Conservation (phyloP, 2,113 vertebrate genomes). For the Macrotus californicus region DNA sequence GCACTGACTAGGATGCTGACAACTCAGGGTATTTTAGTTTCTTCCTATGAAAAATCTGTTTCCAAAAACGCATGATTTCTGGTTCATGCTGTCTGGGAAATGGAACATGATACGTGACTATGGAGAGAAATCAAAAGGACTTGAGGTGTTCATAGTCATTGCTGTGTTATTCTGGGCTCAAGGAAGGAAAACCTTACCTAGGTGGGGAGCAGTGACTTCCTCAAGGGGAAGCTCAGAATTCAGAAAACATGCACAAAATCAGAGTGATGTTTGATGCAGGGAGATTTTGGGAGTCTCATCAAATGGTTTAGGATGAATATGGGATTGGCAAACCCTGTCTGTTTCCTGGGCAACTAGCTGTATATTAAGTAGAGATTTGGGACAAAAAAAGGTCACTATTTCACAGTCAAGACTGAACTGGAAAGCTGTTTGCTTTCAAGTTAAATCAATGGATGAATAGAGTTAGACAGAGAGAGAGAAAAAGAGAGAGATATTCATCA, state of each 20-base stretch:
- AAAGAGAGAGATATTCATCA: background rate
- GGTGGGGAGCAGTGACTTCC: background rate
- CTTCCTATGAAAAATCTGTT: constrained; percentile 56
- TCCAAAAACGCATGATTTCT: constrained; percentile 56
- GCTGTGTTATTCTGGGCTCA: constrained; percentile 49
- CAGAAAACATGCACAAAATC: constrained; percentile 54
- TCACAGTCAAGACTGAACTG: constrained; percentile 15
- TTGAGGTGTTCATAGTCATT: constrained; percentile 41
- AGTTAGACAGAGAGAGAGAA: background rate
- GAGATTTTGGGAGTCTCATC: constrained; percentile 45
- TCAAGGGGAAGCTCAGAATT: constrained; percentile 45
- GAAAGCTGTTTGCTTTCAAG: constrained; percentile 31
- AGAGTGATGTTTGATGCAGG: constrained; percentile 55
- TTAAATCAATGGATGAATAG: constrained; percentile 5
- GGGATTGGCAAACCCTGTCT: background rate
- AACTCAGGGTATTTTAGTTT: constrained; percentile 51
- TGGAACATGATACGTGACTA: constrained; percentile 54
- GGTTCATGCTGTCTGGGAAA: constrained; percentile 39
- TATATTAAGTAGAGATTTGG: background rate
- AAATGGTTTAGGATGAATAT: constrained; percentile 18
- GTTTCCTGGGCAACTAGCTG: constrained; percentile 22
- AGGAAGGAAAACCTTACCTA: constrained; percentile 43
- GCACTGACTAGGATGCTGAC: constrained; percentile 11
- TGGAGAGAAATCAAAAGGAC: constrained; percentile 44
- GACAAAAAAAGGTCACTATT: constrained; percentile 12